Base-by-base conservation (phyloP, 2,888 invertebrate genomes). In the Odontocerum albicorne region DNA sequence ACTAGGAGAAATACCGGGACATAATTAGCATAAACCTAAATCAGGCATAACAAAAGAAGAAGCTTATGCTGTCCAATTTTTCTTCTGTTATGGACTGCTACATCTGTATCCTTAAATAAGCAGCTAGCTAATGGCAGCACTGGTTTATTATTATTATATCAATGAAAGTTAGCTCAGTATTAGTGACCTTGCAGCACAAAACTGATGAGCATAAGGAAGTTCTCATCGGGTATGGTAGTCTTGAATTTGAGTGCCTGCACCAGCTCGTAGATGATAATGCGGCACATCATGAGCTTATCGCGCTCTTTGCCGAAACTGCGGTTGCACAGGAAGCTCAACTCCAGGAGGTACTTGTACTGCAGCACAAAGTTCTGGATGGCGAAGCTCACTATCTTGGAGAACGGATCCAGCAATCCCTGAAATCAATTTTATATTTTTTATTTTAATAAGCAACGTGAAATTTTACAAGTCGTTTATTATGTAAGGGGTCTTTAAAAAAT, bases 181-280 rank as follows among this genome's bases (percentile, higher is more conserved):
- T n/a, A n/a, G n/a, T 64, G 61, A 81, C 76, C 90, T 80, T 97
- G 93, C 61, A 94, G 73, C 56, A 92, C 85, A 64, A 93, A 87
- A 66, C 90, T 91, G 49, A 98, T 88, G 13, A 99, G 81, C 68
- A 95, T 84, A 33, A 99, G 79, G 56, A 98, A 85, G 77, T 98
- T 99, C 40, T 91, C 88, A 71, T 98, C 97, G 0, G 97, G 96
- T 62, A 98, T 87, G 27, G 88, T 88, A 8, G 89, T 89, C 77
- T 98, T 98, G 70, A 98, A 96, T 70, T 96, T 91, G 57, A 99
- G 80, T 0, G 96, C 96, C 71, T 96, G 96, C 40, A 97, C 88
- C 63, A 99, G 80, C 74, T 99, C 98, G 69, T 88, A 92, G 36
- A 97, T 92, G 49, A 96, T 85, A 66, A 93, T 92, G 46, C 98